These are phyloP conservation scores for Mizuhopecten yessoensis DNA, from an alignment of 1,140 invertebrate species.

Conservation along the genomic window DNA sequence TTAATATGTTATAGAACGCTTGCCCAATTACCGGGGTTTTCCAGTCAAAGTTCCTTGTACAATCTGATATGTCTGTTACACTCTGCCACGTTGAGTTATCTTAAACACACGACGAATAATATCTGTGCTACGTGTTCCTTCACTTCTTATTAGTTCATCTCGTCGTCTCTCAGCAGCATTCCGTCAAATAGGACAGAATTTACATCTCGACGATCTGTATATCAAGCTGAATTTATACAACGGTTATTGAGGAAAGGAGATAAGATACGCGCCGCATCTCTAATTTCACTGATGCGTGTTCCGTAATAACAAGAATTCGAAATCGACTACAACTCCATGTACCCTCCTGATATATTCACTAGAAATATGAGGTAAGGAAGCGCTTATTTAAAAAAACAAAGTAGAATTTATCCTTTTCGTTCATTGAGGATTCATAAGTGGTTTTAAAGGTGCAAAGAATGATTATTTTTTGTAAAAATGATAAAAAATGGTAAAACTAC, in stretches of 20 bases:
- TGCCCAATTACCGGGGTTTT: background rate
- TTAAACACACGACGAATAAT: background rate
- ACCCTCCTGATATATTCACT: no score
- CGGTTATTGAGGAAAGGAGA: background rate
- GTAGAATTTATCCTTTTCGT: no score
- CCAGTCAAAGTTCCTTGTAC: constrained; percentile 31
- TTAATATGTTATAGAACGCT: background rate
- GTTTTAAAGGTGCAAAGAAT: no score
- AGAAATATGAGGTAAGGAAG: no score
- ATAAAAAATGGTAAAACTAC: no score
- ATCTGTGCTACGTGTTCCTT: background rate
- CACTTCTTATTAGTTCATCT: background rate
- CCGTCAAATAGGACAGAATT: background rate
- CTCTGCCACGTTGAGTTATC: background rate
- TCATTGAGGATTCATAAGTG: no score
- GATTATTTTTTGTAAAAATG: no score
- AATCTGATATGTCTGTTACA: background rate
- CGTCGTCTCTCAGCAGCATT: background rate
- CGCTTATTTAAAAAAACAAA: no score
- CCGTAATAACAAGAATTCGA: no score
- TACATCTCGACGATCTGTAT: background rate
- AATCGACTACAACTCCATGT: no score
- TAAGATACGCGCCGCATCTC: background rate
- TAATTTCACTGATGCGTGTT: no score
- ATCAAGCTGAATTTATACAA: background rate